Conservation (phyloP, 2,888 invertebrate genomes). For the Phlogophora meticulosa region DNA sequence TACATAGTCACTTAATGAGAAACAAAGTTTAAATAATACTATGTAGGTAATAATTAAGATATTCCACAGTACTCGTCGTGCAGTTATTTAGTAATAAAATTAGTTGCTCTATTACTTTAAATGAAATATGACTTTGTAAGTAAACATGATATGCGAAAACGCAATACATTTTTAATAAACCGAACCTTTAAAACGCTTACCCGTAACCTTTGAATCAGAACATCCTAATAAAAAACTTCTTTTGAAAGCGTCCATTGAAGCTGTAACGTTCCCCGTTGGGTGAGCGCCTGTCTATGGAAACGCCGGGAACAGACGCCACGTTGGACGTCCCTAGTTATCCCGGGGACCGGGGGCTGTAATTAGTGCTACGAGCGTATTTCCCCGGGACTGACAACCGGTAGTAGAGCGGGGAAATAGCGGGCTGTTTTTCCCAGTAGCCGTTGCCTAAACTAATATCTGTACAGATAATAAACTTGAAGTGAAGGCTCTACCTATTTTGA, state of each 20-base stretch:
- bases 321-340: slow-evolving; percentile 27
- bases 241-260: slow-evolving; percentile 28
- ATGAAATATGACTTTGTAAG: no score
- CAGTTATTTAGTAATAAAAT: no score
- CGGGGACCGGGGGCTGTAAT: slow-evolving; percentile 35
- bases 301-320: slow-evolving; percentile 23
- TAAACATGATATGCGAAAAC: no score
- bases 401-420: slow-evolving; percentile 9
- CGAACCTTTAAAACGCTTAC: not conserved
- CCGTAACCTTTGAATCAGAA: slow-evolving; percentile 13
- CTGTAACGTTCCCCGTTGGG: slow-evolving; percentile 8
- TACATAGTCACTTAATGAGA: no score
- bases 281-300: slow-evolving; percentile 27
- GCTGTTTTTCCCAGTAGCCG: slow-evolving; percentile 9
- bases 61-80: no score
- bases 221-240: slow-evolving; percentile 7
- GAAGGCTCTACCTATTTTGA: no score
- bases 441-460: not conserved
- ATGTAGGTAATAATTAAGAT: no score
- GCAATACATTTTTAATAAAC: no score
- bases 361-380: slow-evolving; percentile 50
- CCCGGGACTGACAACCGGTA: slow-evolving; percentile 41
- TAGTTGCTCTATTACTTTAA: no score
- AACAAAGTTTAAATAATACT: no score
- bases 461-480: no score